Conservation (phyloP, 1,140 invertebrate genomes). For the Halyomorpha halys region DNA sequence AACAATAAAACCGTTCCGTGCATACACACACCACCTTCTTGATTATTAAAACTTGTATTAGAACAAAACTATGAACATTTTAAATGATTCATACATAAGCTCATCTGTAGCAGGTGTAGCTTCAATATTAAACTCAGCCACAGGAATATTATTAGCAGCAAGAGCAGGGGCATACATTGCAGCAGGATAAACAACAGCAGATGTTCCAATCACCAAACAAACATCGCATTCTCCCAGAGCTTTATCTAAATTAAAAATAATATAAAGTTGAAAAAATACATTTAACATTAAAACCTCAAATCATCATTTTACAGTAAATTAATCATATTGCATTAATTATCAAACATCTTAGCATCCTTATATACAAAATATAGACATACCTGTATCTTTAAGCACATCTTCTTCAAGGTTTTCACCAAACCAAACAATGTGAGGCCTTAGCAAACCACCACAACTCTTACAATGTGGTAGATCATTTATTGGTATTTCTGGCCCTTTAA, state of each 20-base stretch:
- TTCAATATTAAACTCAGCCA: conserved; percentile 86
- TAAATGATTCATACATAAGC: conserved; percentile 47
- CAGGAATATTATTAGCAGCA: conserved; percentile 61
- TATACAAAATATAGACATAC: conserved; percentile 37
- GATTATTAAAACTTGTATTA: too few species aligned
- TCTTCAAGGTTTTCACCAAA: conserved; percentile 72
- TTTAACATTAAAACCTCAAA: too few species aligned
- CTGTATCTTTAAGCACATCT: conserved; percentile 49
- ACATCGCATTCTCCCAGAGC: conserved; percentile 65
- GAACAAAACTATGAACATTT: too few species aligned
- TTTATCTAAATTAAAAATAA: conserved; percentile 38
- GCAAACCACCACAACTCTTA: conserved; percentile 54
- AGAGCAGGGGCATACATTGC: conserved; percentile 81
- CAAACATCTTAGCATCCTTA: too few species aligned
- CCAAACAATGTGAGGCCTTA: conserved; percentile 81
- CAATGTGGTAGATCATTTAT: conserved; percentile 60
- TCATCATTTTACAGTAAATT: too few species aligned
- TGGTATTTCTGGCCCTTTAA: conserved; percentile 44
- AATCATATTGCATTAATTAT: too few species aligned
- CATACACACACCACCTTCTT: too few species aligned
- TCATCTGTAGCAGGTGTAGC: conserved; percentile 55
- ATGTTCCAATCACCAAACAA: conserved; percentile 76
- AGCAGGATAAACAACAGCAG: conserved; percentile 83
- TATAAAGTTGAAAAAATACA: too few species aligned
- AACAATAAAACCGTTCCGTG: too few species aligned